phyloP scores from a whole-genome alignment of 2,797 vertebrate genomes.

The Sebastes matsubarae region DNA sequence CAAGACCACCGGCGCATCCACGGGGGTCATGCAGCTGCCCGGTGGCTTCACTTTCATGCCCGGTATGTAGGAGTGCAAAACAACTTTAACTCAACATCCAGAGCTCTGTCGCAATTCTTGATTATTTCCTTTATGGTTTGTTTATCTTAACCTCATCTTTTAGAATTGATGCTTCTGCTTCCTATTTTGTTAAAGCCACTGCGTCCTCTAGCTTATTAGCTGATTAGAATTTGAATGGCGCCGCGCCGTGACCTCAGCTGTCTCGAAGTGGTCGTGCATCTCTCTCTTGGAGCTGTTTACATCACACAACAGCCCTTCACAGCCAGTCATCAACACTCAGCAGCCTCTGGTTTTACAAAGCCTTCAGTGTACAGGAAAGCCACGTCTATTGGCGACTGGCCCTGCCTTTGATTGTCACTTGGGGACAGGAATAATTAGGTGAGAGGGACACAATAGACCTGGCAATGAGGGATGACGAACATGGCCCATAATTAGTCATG shows the following conservation, averaged over 20 bases:
- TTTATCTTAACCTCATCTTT: conserved; percentile 15
- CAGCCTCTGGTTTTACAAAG: conserved; percentile 60
- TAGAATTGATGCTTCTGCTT: conserved; percentile 8
- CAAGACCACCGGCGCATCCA: conserved; percentile 88
- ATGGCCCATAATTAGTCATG: conserved; percentile 77
- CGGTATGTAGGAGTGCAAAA: conserved; percentile 78
- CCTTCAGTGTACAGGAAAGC: conserved; percentile 51
- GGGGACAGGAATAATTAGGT: conserved; percentile 75
- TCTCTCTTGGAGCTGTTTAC: conserved; percentile 37
- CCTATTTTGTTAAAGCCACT: conserved; percentile 39
- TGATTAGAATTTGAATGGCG: conserved; percentile 71
- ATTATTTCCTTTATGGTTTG: not conserved
- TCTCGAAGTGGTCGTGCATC: conserved; percentile 20
- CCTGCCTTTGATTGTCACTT: conserved; percentile 75
- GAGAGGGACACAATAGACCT: conserved; percentile 72
- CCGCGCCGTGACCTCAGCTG: conserved; percentile 7
- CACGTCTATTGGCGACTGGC: conserved; percentile 35
- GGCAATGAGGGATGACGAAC: conserved; percentile 58
- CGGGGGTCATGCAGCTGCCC: conserved; percentile 95
- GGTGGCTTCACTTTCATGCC: conserved; percentile 97
- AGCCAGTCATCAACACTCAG: conserved; percentile 35
- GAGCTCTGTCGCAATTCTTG: not conserved
- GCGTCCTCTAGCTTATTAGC: conserved; percentile 36
- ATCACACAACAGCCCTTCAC: conserved; percentile 53
- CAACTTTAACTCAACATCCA: not conserved